Percentiles rank a stretch among this genome's conserved stretches.
phyloP scores from a whole-genome alignment of 2,113 vertebrate genomes.

The Myotis yumanensis region DNA sequence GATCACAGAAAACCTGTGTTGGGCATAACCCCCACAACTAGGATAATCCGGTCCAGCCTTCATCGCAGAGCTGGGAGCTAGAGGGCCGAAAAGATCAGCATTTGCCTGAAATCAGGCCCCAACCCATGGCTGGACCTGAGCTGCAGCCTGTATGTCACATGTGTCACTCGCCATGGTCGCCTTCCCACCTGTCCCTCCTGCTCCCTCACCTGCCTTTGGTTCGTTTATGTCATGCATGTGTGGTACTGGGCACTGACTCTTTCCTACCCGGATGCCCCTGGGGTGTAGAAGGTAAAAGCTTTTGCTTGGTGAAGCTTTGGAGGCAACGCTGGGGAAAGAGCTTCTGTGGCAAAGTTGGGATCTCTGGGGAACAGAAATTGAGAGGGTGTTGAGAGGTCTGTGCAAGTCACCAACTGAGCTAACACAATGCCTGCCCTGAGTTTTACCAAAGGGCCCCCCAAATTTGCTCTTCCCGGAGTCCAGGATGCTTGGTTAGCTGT shows the following conservation, averaged over 20 bases:
- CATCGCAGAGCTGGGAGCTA: neutral
- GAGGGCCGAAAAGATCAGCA: neutral
- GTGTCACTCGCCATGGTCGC: rapidly evolving
- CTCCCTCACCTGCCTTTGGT: neutral
- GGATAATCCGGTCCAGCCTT: neutral
- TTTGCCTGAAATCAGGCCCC: neutral
- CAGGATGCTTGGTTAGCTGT: neutral
- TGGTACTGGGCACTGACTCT: neutral
- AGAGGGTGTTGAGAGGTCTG: neutral
- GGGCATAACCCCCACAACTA: neutral
- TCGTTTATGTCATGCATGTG: neutral
- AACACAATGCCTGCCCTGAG: rapidly evolving
- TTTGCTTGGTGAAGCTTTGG: conserved; percentile 4
- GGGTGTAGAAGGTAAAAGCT: neutral
- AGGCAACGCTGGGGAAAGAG: neutral
- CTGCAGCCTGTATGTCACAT: neutral
- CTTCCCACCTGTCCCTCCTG: neutral
- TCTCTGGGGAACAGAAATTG: neutral
- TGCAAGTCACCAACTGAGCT: neutral
- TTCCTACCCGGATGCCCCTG: neutral
- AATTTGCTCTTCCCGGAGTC: neutral
- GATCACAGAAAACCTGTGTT: neutral
- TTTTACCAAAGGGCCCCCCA: neutral
- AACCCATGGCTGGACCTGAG: neutral
- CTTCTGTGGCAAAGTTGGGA: neutral